These are phyloP conservation scores for Macheiramphus alcinus DNA, from an alignment of 2,113 vertebrate species.

Conservation along the genomic window DNA sequence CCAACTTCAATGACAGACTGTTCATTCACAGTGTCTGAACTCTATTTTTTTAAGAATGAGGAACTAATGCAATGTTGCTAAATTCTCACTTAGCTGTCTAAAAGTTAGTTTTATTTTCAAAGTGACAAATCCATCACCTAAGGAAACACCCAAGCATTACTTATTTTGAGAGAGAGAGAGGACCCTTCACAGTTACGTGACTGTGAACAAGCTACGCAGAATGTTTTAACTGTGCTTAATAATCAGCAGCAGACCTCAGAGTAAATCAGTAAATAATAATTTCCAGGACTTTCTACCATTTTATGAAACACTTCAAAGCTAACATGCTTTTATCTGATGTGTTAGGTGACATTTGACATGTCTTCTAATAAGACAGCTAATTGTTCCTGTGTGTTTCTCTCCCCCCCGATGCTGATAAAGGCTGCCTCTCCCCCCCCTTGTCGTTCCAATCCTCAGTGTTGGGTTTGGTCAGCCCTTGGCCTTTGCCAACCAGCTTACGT, in stretches of 20 bases:
- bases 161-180: neutral
- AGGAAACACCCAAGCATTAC: neutral
- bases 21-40: neutral
- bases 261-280: neutral
- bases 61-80: neutral
- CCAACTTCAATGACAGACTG: neutral
- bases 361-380: neutral
- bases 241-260: neutral
- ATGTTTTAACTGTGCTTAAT: neutral
- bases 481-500: neutral
- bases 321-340: neutral
- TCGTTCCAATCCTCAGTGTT: neutral
- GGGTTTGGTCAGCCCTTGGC: neutral
- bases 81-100: neutral
- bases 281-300: neutral
- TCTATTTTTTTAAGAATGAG: neutral
- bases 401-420: accelerated
- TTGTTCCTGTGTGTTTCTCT: neutral
- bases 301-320: neutral
- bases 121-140: neutral
- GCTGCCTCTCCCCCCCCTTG: neutral
- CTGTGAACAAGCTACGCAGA: neutral
- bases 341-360: neutral
- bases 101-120: neutral
- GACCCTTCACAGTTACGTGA: neutral